Percentiles rank a stretch among this genome's conserved stretches.
Conservation (phyloP, 2,113 vertebrate genomes). For the Gnathonemus longibarbis region DNA sequence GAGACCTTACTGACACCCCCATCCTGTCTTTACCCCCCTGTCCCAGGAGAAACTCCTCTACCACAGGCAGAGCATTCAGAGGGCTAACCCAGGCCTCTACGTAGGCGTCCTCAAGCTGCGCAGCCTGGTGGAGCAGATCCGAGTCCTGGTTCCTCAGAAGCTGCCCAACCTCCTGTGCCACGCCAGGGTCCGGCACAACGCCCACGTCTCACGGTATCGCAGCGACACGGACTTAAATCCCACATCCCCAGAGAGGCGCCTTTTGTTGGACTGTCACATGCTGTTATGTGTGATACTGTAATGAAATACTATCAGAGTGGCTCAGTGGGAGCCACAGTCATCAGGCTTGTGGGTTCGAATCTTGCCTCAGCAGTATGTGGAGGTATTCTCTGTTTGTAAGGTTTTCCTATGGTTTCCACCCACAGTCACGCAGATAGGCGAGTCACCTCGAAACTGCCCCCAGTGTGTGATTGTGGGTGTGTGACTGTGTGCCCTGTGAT, state of each 20-base stretch:
- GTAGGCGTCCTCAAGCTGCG: constrained; percentile 65
- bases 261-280: background rate
- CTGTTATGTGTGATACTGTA: background rate
- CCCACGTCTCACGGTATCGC: constrained; percentile 58
- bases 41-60: constrained; percentile 57
- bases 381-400: background rate
- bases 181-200: constrained; percentile 53
- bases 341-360: background rate
- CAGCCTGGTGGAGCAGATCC: constrained; percentile 65
- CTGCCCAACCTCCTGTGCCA: constrained; percentile 63
- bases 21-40: background rate
- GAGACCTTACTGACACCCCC: background rate
- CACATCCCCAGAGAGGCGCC: background rate
- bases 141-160: constrained; percentile 60
- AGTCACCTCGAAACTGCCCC: background rate
- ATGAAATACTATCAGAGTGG: background rate
- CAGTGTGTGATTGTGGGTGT: background rate
- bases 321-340: background rate
- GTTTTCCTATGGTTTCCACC: background rate
- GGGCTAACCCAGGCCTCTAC: constrained; percentile 56
- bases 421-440: background rate
- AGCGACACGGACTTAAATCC: background rate
- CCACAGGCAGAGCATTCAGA: constrained; percentile 57
- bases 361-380: background rate
- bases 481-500: background rate